Evolutionary conservation across 2,888 invertebrate species (phyloP).

Genomic region (Platycheirus rosarum): DNA sequence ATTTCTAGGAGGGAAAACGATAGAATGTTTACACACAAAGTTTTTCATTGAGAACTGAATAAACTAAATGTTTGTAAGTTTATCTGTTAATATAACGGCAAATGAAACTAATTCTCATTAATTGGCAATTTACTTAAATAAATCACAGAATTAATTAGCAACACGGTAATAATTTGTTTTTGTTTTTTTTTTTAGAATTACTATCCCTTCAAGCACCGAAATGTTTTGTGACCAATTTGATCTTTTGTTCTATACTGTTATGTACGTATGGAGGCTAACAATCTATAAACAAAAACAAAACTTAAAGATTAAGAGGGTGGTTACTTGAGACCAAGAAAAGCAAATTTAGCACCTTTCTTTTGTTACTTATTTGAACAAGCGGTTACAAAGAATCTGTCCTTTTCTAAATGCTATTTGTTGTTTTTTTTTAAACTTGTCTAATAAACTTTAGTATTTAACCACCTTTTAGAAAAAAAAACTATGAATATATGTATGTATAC

Average conservation of each 20-base stretch:
- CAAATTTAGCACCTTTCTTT: too few relatives aligned
- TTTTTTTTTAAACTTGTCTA: too few relatives aligned
- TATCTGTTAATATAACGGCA: too few relatives aligned
- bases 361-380: too few relatives aligned
- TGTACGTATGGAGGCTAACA: neutral
- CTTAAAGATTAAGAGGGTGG: neutral
- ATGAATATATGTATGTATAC: too few relatives aligned
- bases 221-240: neutral
- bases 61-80: neutral
- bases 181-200: neutral
- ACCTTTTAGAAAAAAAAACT: constrained; percentile 3
- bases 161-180: constrained; percentile 7
- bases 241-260: constrained; percentile 9
- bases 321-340: too few relatives aligned
- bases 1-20: constrained; percentile 2
- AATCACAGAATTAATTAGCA: constrained; percentile 69
- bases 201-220: constrained; percentile 6
- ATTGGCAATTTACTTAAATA: constrained; percentile 55
- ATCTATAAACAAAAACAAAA: constrained; percentile 1
- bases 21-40: constrained; percentile 22
- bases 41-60: constrained; percentile 7
- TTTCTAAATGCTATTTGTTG: too few relatives aligned
- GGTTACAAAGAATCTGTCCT: too few relatives aligned
- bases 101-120: too few relatives aligned
- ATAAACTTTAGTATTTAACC: neutral